Evolutionary conservation across 2,113 vertebrate genomes (phyloP).

Genomic region (Ailurus styani): DNA sequence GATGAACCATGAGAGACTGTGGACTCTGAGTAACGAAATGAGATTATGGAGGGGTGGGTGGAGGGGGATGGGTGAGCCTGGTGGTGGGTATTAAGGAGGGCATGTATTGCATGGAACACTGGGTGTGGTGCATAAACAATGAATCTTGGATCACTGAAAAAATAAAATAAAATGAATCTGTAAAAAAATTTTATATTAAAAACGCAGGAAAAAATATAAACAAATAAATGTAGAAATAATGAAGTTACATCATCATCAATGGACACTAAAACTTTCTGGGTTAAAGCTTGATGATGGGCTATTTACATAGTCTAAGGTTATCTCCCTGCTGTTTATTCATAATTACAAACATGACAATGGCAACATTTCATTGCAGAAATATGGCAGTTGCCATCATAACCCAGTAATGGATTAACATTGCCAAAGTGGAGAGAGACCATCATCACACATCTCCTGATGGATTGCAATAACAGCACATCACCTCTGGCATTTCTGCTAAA

Average conservation of each 20-base stretch:
- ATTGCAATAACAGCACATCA: neutral
- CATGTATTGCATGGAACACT: no score
- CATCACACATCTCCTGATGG: no score
- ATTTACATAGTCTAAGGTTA: neutral
- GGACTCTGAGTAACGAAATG: no score
- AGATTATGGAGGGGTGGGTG: no score
- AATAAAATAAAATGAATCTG: no score
- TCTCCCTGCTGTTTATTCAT: neutral
- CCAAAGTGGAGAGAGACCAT: neutral
- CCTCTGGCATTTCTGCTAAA: neutral
- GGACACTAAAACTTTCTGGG: neutral
- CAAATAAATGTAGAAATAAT: neutral
- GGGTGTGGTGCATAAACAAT: no score
- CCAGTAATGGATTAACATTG: neutral
- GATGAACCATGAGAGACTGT: no score
- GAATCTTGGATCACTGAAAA: no score
- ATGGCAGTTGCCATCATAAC: neutral
- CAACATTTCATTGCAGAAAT: neutral
- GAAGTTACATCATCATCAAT: neutral
- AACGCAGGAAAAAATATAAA: neutral
- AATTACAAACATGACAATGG: neutral
- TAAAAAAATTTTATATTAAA: no score
- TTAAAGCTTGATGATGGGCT: neutral
- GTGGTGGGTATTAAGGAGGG: no score
- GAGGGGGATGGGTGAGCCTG: no score